These are phyloP conservation scores for Chaunax sp. DNA, from an alignment of 2,797 vertebrate genomes.

Conservation along the genomic window DNA sequence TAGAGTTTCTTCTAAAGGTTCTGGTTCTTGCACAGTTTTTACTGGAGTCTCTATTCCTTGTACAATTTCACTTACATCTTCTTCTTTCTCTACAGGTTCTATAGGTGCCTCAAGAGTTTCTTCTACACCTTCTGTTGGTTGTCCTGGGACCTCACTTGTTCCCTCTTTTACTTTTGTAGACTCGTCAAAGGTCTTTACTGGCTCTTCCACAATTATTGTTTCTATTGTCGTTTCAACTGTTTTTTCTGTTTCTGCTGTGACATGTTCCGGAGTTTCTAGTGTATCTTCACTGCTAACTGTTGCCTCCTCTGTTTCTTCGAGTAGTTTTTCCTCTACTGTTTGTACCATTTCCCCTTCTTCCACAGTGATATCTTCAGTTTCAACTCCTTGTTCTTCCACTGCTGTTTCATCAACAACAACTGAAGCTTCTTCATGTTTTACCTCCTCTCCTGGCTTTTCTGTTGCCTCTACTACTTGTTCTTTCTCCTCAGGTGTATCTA, in stretches of 20 bases:
- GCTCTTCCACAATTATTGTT: neutral
- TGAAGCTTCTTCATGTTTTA: conserved; percentile 2
- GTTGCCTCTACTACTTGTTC: neutral
- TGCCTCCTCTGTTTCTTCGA: neutral
- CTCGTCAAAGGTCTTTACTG: neutral
- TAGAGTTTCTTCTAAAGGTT: neutral
- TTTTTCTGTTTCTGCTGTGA: conserved; percentile 14
- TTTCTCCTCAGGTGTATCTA: conserved; percentile 1
- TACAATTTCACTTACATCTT: neutral
- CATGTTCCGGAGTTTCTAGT: neutral
- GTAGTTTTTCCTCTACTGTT: neutral
- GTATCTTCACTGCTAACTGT: neutral
- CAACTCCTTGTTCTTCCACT: neutral
- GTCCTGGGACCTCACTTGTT: neutral
- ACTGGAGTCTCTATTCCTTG: neutral
- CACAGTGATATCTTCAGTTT: neutral
- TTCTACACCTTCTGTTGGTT: conserved; percentile 1
- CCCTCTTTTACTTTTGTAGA: neutral
- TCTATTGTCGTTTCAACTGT: neutral
- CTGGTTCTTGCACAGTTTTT: neutral
- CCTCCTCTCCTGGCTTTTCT: conserved; percentile 10
- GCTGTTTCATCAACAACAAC: conserved; percentile 7
- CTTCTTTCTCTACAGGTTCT: conserved; percentile 8
- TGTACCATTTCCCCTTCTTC: neutral
- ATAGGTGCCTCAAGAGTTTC: neutral